Conservation (phyloP, 2,888 invertebrate species). For the Griposia aprilina region DNA sequence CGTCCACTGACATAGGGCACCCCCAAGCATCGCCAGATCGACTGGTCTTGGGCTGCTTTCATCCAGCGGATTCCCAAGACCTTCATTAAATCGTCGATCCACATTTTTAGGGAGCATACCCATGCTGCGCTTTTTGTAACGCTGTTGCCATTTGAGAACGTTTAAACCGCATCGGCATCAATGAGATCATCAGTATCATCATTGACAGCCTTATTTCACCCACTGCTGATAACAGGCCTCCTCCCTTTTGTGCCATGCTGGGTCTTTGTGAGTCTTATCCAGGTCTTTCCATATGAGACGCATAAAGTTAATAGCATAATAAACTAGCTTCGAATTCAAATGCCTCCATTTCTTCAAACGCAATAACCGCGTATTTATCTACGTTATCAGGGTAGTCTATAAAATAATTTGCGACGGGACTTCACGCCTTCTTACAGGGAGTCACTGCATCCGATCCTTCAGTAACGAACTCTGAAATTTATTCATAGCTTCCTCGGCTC, state of each 20-base stretch:
- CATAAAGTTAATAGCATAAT: constrained; percentile 15
- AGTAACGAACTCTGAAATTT: constrained; percentile 86
- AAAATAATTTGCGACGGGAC: constrained; percentile 80
- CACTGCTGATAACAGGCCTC: neutral
- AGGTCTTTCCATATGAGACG: neutral
- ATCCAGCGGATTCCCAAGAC: neutral
- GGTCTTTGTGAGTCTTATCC: neutral
- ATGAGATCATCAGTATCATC: neutral
- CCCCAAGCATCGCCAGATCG: neutral
- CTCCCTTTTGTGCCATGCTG: neutral
- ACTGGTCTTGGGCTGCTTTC: too few relatives aligned
- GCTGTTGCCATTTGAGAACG: neutral
- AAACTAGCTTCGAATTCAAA: constrained; percentile 11
- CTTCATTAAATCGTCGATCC: too few relatives aligned
- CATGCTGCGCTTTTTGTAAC: neutral
- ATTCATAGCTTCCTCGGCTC: constrained; percentile 85
- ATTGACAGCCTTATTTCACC: neutral
- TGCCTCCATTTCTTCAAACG: constrained; percentile 12
- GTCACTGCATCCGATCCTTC: constrained; percentile 78
- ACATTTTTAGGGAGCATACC: neutral
- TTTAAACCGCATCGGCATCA: neutral
- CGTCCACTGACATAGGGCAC: neutral
- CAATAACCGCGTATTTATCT: constrained; percentile 64
- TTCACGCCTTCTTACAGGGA: constrained; percentile 68
- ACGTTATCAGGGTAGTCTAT: constrained; percentile 64